Evolutionary conservation across 2,113 vertebrate species (phyloP).

Genomic region (Pterocles burchelli): DNA sequence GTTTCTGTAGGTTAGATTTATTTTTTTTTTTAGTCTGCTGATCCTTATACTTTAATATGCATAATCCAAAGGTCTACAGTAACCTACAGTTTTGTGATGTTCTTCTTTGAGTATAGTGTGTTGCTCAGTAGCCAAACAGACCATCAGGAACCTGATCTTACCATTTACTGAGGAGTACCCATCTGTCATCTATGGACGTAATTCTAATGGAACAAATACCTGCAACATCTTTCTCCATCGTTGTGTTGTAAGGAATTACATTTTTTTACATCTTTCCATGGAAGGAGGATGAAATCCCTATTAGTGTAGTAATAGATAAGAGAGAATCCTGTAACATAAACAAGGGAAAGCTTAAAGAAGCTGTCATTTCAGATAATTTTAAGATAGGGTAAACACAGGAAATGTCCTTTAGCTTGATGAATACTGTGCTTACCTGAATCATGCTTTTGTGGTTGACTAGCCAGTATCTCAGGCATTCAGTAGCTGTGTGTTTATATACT

Average conservation of each 20-base stretch:
- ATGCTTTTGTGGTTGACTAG: not conserved
- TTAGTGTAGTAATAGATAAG: not conserved
- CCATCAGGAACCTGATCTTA: not conserved
- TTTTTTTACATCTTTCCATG: not conserved
- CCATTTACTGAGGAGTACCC: accelerated
- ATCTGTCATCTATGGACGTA: not conserved
- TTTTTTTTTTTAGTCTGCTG: not conserved
- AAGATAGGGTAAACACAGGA: not conserved
- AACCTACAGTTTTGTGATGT: not conserved
- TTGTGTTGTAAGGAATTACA: not conserved
- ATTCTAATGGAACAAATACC: not conserved
- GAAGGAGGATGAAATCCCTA: not conserved
- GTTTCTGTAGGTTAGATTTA: not conserved
- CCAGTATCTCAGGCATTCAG: not conserved
- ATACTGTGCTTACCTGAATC: not conserved
- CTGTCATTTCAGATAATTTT: not conserved
- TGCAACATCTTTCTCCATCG: not conserved
- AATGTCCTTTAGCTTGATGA: not conserved
- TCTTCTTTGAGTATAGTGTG: not conserved
- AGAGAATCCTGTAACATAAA: not conserved
- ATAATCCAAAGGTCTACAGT: not conserved
- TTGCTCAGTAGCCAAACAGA: not conserved
- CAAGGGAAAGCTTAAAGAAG: not conserved
- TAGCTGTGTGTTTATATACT: not conserved
- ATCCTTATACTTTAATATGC: not conserved